Percentiles rank a stretch among this genome's conserved stretches.
phyloP scores from a whole-genome alignment of 2,888 invertebrate species.

The Chrysina gloriosa region DNA sequence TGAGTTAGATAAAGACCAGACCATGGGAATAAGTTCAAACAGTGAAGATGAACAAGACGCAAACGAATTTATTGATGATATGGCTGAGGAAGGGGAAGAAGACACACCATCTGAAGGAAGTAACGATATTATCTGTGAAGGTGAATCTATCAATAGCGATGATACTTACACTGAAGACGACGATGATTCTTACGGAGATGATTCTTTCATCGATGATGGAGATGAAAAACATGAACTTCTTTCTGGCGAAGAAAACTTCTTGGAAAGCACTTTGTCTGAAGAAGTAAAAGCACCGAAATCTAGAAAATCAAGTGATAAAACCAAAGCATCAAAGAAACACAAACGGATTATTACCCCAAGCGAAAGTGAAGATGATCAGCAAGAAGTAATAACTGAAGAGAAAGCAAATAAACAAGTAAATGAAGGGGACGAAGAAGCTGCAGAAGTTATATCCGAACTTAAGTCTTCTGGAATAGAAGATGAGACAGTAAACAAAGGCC shows the following conservation, averaged over 20 bases:
- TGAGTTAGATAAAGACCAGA: background rate
- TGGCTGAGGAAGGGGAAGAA: slow-evolving; percentile 62
- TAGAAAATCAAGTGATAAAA: slow-evolving; percentile 42
- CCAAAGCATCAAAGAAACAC: slow-evolving; percentile 48
- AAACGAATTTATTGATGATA: slow-evolving; percentile 53
- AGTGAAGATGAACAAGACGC: slow-evolving; percentile 42
- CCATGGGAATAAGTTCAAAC: background rate
- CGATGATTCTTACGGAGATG: slow-evolving; percentile 54
- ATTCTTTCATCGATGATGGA: slow-evolving; percentile 57
- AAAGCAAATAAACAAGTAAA: slow-evolving; percentile 5
- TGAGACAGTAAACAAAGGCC: background rate
- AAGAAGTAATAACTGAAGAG: slow-evolving; percentile 13
- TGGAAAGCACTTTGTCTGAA: slow-evolving; percentile 28
- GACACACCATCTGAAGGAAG: slow-evolving; percentile 61
- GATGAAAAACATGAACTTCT: slow-evolving; percentile 55
- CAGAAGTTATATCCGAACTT: background rate
- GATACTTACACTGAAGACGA: slow-evolving; percentile 51
- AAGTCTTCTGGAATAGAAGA: background rate
- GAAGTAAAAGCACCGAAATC: background rate
- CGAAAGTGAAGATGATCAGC: slow-evolving; percentile 46
- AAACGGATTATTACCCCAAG: slow-evolving; percentile 37
- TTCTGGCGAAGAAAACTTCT: slow-evolving; percentile 56
- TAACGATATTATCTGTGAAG: slow-evolving; percentile 60
- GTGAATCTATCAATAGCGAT: slow-evolving; percentile 59
- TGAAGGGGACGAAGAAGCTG: slow-evolving; percentile 20